Conservation (phyloP, 2,797 vertebrate genomes). For the Sebastolobus alascanus region DNA sequence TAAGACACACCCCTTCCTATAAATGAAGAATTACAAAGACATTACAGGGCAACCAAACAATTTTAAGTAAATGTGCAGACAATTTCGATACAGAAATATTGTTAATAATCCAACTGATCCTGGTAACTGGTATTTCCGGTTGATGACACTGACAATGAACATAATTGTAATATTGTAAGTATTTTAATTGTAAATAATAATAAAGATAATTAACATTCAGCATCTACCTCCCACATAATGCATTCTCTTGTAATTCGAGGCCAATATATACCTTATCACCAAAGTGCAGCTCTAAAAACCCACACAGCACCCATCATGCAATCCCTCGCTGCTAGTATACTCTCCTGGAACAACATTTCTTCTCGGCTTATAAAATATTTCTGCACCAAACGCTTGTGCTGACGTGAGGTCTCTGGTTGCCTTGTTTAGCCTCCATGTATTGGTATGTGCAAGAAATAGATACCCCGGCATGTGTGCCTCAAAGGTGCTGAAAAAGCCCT, state of each 20-base stretch:
- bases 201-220: slow-evolving; percentile 23
- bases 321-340: slow-evolving; percentile 8
- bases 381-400: slow-evolving; percentile 58
- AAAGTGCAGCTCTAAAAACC: slow-evolving; percentile 31
- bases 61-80: background rate
- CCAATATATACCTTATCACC: slow-evolving; percentile 15
- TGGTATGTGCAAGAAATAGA: slow-evolving; percentile 63
- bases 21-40: background rate
- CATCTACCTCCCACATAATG: slow-evolving; percentile 5
- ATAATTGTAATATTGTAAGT: background rate
- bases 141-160: background rate
- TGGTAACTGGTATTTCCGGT: background rate
- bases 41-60: background rate
- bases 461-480: slow-evolving; percentile 43
- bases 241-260: background rate
- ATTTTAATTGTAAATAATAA: background rate
- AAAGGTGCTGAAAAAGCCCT: slow-evolving; percentile 60
- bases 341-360: slow-evolving; percentile 42
- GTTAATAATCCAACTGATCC: background rate
- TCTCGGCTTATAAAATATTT: slow-evolving; percentile 76
- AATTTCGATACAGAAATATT: background rate
- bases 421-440: slow-evolving; percentile 39
- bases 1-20: background rate
- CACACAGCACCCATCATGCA: slow-evolving; percentile 34
- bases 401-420: slow-evolving; percentile 66